Conservation (phyloP, 1,140 invertebrate species). For the Oreohelix idahoensis region DNA sequence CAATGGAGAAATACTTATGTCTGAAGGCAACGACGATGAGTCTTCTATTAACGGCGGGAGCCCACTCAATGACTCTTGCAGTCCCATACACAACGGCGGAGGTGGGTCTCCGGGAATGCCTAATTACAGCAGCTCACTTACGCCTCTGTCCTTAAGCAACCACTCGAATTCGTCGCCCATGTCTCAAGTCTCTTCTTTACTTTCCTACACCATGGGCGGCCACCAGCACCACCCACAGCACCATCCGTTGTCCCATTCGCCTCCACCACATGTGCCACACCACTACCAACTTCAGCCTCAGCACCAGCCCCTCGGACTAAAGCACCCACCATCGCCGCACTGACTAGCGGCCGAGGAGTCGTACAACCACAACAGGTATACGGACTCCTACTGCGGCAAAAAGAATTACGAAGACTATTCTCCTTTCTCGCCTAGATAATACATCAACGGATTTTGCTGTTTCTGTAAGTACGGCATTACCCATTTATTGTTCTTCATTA, state of each 20-base stretch:
- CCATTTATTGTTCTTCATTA: not conserved
- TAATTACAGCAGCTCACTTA: constrained; percentile 39
- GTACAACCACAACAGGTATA: not conserved
- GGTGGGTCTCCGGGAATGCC: constrained; percentile 54
- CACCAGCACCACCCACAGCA: constrained; percentile 27
- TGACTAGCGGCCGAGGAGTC: constrained; percentile 42
- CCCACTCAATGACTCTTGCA: constrained; percentile 43
- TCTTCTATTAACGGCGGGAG: constrained; percentile 47
- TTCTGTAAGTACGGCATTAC: not conserved
- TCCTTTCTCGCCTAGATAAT: constrained; percentile 16
- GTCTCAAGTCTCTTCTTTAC: constrained; percentile 39
- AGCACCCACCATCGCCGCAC: constrained; percentile 38
- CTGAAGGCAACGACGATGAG: constrained; percentile 50
- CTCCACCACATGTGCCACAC: constrained; percentile 38
- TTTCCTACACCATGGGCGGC: constrained; percentile 40
- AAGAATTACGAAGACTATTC: constrained; percentile 18
- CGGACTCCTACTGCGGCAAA: constrained; percentile 6
- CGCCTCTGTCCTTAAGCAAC: constrained; percentile 39
- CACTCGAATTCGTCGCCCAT: constrained; percentile 33
- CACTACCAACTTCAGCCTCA: constrained; percentile 53
- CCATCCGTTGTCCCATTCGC: constrained; percentile 22
- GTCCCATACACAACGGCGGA: constrained; percentile 36
- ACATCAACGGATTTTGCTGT: not conserved
- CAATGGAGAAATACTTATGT: constrained; percentile 65
- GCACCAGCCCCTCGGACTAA: constrained; percentile 35